Evolutionary conservation across 2,113 vertebrate species (phyloP).

Genomic region (Phyllostomus hastatus): DNA sequence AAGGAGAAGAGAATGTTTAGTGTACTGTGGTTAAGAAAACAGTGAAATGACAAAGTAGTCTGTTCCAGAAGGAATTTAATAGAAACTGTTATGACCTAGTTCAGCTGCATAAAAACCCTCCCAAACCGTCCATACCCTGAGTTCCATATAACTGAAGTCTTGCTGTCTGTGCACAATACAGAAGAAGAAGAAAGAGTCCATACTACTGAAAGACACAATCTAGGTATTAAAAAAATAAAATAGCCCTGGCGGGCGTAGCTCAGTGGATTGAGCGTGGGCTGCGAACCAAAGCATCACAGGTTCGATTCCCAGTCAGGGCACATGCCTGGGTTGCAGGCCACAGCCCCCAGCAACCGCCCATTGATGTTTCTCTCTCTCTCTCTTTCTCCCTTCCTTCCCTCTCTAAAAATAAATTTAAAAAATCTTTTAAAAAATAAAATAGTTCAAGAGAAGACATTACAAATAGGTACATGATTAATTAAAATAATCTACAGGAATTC

Average conservation of each 20-base stretch:
- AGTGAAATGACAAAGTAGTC: background rate
- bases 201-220: background rate
- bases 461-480: background rate
- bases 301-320: no score
- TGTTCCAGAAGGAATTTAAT: background rate
- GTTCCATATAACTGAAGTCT: background rate
- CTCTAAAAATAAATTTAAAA: no score
- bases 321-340: no score
- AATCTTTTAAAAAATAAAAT: conserved; percentile 22
- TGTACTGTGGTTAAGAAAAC: background rate
- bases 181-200: background rate
- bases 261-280: no score
- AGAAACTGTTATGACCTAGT: background rate
- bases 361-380: no score
- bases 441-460: background rate
- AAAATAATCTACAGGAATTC: conserved; percentile 1
- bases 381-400: no score
- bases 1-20: background rate
- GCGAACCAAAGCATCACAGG: no score
- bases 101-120: conserved; percentile 1
- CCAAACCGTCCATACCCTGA: background rate
- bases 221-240: conserved; percentile 4
- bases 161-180: background rate
- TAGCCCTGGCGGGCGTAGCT: no score
- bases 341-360: no score